Base-by-base conservation (phyloP, 2,888 invertebrate species). In the Holacanthella duospinosa region DNA sequence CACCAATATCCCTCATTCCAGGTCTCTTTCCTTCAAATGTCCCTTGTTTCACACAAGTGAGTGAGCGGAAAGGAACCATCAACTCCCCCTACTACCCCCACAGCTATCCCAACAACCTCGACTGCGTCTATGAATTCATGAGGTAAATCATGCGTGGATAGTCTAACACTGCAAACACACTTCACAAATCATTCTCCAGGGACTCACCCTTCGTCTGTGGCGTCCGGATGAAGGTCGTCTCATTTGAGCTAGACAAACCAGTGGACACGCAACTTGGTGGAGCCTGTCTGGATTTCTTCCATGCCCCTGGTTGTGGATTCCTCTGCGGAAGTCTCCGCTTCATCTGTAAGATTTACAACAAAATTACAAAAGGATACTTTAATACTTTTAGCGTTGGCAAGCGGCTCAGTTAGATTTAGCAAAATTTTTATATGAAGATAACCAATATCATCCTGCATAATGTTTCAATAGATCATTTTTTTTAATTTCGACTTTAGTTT, bases 41-140 rank as follows among this genome's bases (percentile, higher is more conserved):
- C 25, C 70, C 71, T 9, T 75, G 75, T 64, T 75, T 74, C 64
- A 75, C 75, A 21, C 71, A 74, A 48, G 74, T 75, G 53, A 71
- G 69, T n/a, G 74, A 75, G 58, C 63, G 63, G 29, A 65, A 71
- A 16, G 75, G 75, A 43, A 74, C 74, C 12, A 74, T 75, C 60
- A 74, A 75, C 64, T 74, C 74, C 1, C 75, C 75, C 1, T 74
- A 71, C 66, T 74, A 70, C 58, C 75, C 75, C 19, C 68, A 72
- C 43, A 63, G 66, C 24, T 75, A 75, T 64, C 75, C 75, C 1
- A 66, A 69, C 25, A 71, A 73, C 57, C 66, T 75, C 61, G 75
- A 75, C 64, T 75, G 75, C 54, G 73, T 75, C 21, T 75, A 75
- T 55, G 75, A 75, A 62, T 75, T 75, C 64, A 65, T 74, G 24